Percentiles rank a stretch among this genome's conserved stretches.
phyloP scores from a whole-genome alignment of 2,797 vertebrate genomes.

The Malurus leucopterus region DNA sequence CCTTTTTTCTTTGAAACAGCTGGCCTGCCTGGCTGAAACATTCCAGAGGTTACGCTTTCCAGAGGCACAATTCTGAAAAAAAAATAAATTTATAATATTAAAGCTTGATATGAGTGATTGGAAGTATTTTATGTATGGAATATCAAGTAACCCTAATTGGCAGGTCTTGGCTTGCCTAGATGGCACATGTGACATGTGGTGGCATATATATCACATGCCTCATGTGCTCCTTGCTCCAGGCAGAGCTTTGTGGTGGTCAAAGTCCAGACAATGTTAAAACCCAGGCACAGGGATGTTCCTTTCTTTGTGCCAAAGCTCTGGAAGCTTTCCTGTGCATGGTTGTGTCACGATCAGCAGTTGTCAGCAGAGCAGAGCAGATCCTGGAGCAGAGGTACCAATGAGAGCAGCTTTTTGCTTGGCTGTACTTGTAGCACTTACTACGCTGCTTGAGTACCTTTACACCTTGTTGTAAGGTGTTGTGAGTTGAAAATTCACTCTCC shows the following conservation, averaged over 20 bases:
- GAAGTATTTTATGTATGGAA: not conserved
- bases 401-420: not conserved
- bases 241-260: not conserved
- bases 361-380: not conserved
- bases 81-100: not conserved
- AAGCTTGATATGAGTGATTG: not conserved
- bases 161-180: not conserved
- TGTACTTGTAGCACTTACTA: not conserved
- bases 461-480: not conserved
- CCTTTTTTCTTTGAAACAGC: not conserved
- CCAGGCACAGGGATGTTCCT: not conserved
- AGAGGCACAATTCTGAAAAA: not conserved
- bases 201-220: rapidly evolving
- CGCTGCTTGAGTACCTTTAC: not conserved
- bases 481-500: not conserved
- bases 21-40: not conserved
- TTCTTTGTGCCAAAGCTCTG: not conserved
- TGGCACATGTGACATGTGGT: not conserved
- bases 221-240: not conserved
- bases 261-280: not conserved
- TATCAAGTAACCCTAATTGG: not conserved
- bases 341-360: rapidly evolving
- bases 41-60: not conserved
- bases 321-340: not conserved
- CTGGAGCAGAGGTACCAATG: not conserved